Evolutionary conservation across 2,888 invertebrate species (phyloP), one percentile per base, ranked within the genome.

Genomic region (Entomobrya multifasciata): DNA sequence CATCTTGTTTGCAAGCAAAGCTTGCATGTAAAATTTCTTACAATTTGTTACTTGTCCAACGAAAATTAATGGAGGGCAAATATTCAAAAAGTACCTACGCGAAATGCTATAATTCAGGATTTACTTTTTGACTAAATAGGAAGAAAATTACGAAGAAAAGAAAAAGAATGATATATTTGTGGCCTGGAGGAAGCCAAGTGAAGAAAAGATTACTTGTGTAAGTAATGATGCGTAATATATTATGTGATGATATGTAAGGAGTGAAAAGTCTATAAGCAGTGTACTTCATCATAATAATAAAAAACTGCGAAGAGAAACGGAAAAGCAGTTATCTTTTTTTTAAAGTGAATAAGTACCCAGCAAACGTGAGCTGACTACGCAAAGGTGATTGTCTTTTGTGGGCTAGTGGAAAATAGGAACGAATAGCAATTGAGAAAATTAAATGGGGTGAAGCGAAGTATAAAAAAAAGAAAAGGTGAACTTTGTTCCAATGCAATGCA

Each of bases 321-420:
- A 17, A 17, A 36, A 41, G 41, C 41, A 67, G 20, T 67, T 67
- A 67, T 67, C 67, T 67, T n/a, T n/a, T n/a, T n/a, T n/a, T n/a
- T 67, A 27, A 60, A 60, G 60, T 67, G 36, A 41, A 41, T 41
- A 67, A 67, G 67, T 67, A n/a, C n/a, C n/a, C n/a, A n/a, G 67
- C 67, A 67, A 17, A 67, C 67, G 67, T 67, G 67, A n/a, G 17
- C 20, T n/a, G 67, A 67, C 25, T 67, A n/a, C n/a, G 10, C 25
- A 67, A 67, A 67, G 20, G 22, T n/a, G 41, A 1, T n/a, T n/a
- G n/a, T n/a, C n/a, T n/a, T n/a, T n/a, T n/a, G n/a, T n/a, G n/a
- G n/a, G n/a, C n/a, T n/a, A n/a, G n/a, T n/a, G n/a, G n/a, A n/a
- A 10, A 57, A 57, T 10, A 57, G n/a, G 17, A 57, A 22, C 22